Evolutionary conservation across 2,888 invertebrate species (phyloP), one percentile per base, ranked within the genome.

Genomic region (Clusia tigrina): DNA sequence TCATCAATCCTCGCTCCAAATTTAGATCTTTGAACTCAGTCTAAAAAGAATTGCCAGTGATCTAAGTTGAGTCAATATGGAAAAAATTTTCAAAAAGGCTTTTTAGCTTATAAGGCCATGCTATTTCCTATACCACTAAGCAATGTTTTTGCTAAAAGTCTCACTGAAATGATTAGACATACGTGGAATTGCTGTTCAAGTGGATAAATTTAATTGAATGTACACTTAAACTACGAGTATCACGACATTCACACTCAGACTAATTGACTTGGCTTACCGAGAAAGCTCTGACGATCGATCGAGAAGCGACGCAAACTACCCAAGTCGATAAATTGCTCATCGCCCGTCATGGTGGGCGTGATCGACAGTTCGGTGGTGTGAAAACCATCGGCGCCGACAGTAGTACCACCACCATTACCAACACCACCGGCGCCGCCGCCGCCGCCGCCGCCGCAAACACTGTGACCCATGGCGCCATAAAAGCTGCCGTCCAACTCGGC

Each of bases 261-360:
- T 12, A 3, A 55, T 15, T 20, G 38, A 20, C 23, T n/a, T 55
- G 54, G 67, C 83, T 82, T 82, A 82, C 83, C 82, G 64, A 81
- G 78, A 74, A 82, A 82, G 76, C 83, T 82, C 67, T 81, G 82
- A 54, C 83, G 81, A 78, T 82, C 82, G 71, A 83, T 82, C 57
- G 81, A 82, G 70, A 82, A 82, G 71, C 81, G 81, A 61, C 81
- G 78, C 64, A 82, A 69, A 69, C 82, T 82, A 69, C 83, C 81
- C 78, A 82, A 75, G 74, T 82, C 81, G 69, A 82, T 81, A 37
- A 74, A 80, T 67, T 81, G 82, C 67, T 82, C 81, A 72, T 82
- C 82, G 67, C 77, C 76, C 66, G 75, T 68, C 69, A 80, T 74
- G 62, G 81, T 78, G 63, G 82, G 82, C 70, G 81, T 81, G 52